A percentile compares a stretch with the other conserved stretches of the same genome.
phyloP scores from a whole-genome alignment of 1,140 invertebrate species.

The Drosophila kepulauana region DNA sequence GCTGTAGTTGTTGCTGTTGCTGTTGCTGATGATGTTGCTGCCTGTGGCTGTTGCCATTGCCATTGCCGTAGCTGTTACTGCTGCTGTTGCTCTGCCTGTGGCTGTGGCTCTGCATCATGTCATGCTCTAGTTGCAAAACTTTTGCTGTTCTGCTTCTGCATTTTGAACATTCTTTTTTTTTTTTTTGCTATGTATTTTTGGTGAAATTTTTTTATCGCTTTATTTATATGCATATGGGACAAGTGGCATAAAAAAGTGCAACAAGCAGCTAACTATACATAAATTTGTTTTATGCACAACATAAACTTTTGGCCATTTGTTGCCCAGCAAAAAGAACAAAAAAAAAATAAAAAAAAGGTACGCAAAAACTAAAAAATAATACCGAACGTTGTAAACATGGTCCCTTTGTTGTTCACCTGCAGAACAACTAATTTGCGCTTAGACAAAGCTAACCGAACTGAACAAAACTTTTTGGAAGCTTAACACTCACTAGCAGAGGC shows the following conservation, averaged over 20 bases:
- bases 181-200: constrained; percentile 15
- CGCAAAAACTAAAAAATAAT: constrained; percentile 1
- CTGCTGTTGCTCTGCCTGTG: not conserved
- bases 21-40: constrained; percentile 3
- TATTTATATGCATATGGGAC: constrained; percentile 75
- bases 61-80: constrained; percentile 1
- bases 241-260: constrained; percentile 52
- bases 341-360: constrained; percentile 7
- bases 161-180: constrained; percentile 17
- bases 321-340: not conserved
- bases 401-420: constrained; percentile 45
- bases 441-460: constrained; percentile 51
- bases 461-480: constrained; percentile 61
- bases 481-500: constrained; percentile 59
- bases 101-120: constrained; percentile 67
- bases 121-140: constrained; percentile 78
- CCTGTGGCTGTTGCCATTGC: not conserved
- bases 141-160: constrained; percentile 45
- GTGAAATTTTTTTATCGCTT: constrained; percentile 66
- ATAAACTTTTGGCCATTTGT: constrained; percentile 56
- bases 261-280: constrained; percentile 54
- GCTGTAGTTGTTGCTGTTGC: constrained; percentile 26
- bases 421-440: constrained; percentile 74
- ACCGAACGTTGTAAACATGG: constrained; percentile 35
- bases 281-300: constrained; percentile 69